Conservation (phyloP, 2,113 vertebrate species). For the Cromileptes altivelis region DNA sequence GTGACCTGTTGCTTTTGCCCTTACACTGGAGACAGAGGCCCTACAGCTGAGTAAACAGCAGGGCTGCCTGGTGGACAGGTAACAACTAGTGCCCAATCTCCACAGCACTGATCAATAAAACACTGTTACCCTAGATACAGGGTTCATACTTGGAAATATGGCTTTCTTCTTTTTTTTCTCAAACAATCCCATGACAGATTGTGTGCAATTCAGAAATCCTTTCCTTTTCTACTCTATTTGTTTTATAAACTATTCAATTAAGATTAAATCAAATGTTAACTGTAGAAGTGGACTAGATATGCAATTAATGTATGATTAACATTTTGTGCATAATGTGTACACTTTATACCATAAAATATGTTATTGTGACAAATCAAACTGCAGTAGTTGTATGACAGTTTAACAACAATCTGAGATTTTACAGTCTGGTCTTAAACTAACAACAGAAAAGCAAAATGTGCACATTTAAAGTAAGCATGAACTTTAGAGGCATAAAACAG, state of each 20-base stretch:
- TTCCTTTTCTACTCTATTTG: background rate
- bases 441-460: background rate
- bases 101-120: constrained; percentile 52
- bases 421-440: background rate
- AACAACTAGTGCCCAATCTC: constrained; percentile 50
- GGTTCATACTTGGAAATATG: background rate
- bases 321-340: background rate
- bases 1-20: constrained; percentile 83
- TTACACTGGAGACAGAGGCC: constrained; percentile 80
- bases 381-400: background rate
- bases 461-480: background rate
- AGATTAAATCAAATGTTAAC: background rate
- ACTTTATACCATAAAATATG: background rate
- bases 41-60: constrained; percentile 87
- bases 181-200: background rate
- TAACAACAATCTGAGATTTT: background rate
- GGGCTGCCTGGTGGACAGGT: constrained; percentile 77
- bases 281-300: background rate
- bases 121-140: constrained; percentile 29
- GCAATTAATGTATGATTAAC: background rate
- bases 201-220: background rate
- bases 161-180: background rate
- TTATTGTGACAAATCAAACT: background rate
- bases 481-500: background rate
- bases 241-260: constrained; percentile 8